Base-by-base conservation (phyloP, 2,113 vertebrate species). In the Gallinago undulata region DNA sequence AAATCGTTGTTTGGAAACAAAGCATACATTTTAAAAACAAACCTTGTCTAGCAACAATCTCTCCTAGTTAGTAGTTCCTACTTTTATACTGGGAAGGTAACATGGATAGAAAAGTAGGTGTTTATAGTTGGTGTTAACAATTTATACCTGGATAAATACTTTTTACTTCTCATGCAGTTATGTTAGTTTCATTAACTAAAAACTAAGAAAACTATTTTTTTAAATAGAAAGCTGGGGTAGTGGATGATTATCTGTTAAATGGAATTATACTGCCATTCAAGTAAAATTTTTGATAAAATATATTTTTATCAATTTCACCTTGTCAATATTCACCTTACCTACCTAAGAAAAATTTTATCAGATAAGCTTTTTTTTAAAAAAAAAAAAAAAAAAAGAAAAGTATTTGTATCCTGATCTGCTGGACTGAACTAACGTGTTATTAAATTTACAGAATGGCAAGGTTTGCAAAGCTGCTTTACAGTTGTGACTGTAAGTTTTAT, bases 1-100 rank as follows among this genome's bases (percentile, higher is more conserved):
- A 50, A 94, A 97, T 82, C 96, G 90, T 55, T 93, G 95, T 96
- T 96, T 96, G 97, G 98, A 98, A 96, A 98, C 97, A 98, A 96
- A 96, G 87, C 97, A 97, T 96, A 96, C 95, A 97, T 89, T 94
- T 97, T 95, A 91, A 92, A 96, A 98, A 92, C 96, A 95, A 95
- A 87, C 84, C 84, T 97, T 93, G 77, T 89, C 82, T 89, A 84
- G 33, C 81, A 97, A 95, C 96, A 93, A 81, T 53, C 87, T 97
- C 68, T 76, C 96, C 97, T 97, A 97, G 95, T 98, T 97, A 97
- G 94, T 96, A 95, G 78, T 55, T 87, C 70, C 94, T 97, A 92
- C 45, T 96, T 97, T 97, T 97, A 96, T 78, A 80, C 57, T 86
- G 93, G 87, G 95, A 96, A 85, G 76, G 57, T 75, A 93, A 79